A percentile compares a stretch with the other conserved stretches of the same genome.
Evolutionary conservation across 37 sponge, comb jelly and placozoan species (phyloP).

Genomic region (Chondrosia reniformis): DNA sequence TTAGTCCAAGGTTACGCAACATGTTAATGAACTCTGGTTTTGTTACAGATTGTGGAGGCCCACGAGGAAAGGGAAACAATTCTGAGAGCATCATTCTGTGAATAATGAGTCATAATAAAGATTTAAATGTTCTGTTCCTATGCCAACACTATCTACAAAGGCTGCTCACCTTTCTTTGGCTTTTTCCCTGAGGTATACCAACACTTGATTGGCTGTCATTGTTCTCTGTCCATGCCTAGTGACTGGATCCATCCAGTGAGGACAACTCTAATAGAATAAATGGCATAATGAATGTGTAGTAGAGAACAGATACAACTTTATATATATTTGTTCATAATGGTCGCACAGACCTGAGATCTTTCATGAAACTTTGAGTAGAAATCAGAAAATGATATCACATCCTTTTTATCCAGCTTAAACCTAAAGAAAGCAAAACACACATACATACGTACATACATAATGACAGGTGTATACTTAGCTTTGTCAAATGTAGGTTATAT

Average conservation of each 20-base stretch:
- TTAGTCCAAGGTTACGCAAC: background rate
- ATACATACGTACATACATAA: background rate
- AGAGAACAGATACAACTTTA: background rate
- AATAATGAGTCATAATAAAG: background rate
- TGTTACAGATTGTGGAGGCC: slow-evolving; percentile 1
- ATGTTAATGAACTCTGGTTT: slow-evolving; percentile 25
- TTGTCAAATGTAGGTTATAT: no score
- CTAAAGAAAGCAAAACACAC: slow-evolving; percentile 9
- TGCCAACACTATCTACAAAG: background rate
- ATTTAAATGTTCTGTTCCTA: background rate
- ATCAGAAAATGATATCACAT: slow-evolving; percentile 45
- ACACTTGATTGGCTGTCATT: slow-evolving; percentile 28
- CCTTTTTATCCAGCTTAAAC: slow-evolving; percentile 19
- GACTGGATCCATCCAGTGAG: slow-evolving; percentile 28
- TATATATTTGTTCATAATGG: background rate
- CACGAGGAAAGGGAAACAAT: slow-evolving; percentile 9
- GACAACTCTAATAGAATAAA: background rate
- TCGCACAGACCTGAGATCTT: background rate
- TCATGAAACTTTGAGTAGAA: slow-evolving; percentile 28
- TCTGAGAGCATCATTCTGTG: slow-evolving; percentile 1
- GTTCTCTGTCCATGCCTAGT: slow-evolving; percentile 15
- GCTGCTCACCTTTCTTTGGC: slow-evolving; percentile 9
- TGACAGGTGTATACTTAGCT: no score
- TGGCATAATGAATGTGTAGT: background rate
- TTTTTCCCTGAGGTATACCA: slow-evolving; percentile 12